These are phyloP conservation scores for Polyommatus icarus DNA, from an alignment of 2,888 invertebrate genomes.

Conservation along the genomic window DNA sequence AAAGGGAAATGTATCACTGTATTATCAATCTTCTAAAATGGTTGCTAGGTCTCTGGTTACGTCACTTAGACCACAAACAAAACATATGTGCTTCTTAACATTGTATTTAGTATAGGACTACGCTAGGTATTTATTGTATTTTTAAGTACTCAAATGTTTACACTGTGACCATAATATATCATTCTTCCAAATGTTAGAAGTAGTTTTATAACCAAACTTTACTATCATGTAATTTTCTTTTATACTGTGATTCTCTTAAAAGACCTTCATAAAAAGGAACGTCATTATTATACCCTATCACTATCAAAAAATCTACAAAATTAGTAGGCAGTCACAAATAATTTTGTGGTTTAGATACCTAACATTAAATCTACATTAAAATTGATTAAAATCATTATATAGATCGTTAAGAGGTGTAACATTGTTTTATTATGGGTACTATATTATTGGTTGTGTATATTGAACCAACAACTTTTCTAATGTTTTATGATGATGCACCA, in stretches of 20 bases:
- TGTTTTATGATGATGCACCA: background rate
- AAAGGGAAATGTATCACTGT: slow-evolving; percentile 67
- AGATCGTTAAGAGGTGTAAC: background rate
- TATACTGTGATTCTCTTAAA: background rate
- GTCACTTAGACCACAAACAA: slow-evolving; percentile 69
- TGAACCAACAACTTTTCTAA: background rate
- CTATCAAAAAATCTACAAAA: background rate
- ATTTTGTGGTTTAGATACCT: background rate
- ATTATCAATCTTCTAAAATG: slow-evolving; percentile 67
- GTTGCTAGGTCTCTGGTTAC: slow-evolving; percentile 72
- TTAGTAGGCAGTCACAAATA: background rate
- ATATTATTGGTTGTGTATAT: slow-evolving; percentile 11
- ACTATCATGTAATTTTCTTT: background rate
- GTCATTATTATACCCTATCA: background rate
- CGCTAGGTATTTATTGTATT: slow-evolving; percentile 13
- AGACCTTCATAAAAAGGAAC: background rate
- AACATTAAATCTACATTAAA: background rate
- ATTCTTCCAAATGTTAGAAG: slow-evolving; percentile 11
- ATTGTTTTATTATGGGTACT: slow-evolving; percentile 15
- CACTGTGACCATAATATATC: slow-evolving; percentile 4
- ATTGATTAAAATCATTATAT: slow-evolving; percentile 4
- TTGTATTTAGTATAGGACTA: slow-evolving; percentile 21
- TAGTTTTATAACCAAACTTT: background rate
- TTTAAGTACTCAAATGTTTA: slow-evolving; percentile 22
- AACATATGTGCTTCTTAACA: slow-evolving; percentile 37